These are phyloP conservation scores for Peromyscus aztecus DNA, from an alignment of 2,797 vertebrate genomes.

Conservation along the genomic window DNA sequence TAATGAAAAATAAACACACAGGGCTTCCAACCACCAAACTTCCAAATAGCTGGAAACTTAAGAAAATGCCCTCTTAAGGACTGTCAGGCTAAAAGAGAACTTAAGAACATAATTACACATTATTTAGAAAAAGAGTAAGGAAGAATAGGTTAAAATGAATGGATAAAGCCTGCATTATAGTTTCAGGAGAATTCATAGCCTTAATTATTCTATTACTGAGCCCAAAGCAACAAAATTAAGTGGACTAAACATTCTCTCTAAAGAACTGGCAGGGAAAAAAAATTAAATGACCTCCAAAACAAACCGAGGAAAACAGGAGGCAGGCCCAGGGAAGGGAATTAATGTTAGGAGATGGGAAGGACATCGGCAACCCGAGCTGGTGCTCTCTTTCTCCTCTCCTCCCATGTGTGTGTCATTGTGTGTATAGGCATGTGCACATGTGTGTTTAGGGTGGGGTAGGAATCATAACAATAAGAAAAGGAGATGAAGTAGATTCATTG, in stretches of 20 bases:
- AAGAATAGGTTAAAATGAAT: not conserved
- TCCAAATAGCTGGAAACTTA: slow-evolving; percentile 32
- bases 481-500: not conserved
- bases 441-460: not conserved
- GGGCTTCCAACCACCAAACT: not conserved
- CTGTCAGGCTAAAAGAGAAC: slow-evolving; percentile 47
- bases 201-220: slow-evolving; percentile 67
- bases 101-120: not conserved
- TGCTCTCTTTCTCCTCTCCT: not conserved
- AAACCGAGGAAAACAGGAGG: slow-evolving; percentile 32
- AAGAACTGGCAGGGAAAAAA: not conserved
- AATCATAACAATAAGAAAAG: not conserved
- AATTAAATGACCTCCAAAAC: slow-evolving; percentile 29
- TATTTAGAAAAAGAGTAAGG: slow-evolving; percentile 56
- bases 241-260: slow-evolving; percentile 13
- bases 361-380: too few relatives aligned
- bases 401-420: not conserved
- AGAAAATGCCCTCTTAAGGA: slow-evolving; percentile 47
- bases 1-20: slow-evolving; percentile 26
- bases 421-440: not conserved
- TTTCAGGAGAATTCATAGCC: slow-evolving; percentile 9
- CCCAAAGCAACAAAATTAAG: slow-evolving; percentile 57
- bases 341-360: not conserved
- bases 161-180: slow-evolving; percentile 16
- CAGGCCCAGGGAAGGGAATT: not conserved